phyloP scores from a whole-genome alignment of 2,797 vertebrate species.

The Brachyrhaphis roseni region DNA sequence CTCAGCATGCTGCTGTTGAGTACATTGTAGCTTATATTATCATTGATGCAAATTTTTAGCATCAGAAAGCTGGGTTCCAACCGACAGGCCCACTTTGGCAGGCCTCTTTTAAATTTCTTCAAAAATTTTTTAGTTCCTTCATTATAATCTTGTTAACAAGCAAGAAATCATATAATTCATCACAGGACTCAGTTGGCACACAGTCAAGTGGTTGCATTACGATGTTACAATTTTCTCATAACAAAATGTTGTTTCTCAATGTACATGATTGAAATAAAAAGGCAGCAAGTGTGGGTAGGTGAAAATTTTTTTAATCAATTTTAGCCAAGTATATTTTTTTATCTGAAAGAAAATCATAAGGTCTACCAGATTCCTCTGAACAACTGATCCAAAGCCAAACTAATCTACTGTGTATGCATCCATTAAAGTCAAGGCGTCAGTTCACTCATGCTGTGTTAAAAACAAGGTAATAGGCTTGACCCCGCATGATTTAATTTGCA shows the following conservation, averaged over 20 bases:
- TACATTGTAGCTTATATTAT: too few relatives aligned
- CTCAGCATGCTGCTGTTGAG: too few relatives aligned
- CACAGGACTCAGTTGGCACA: neutral
- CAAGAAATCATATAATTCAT: neutral
- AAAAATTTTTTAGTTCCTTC: neutral
- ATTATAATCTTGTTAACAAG: neutral
- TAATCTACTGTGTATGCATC: neutral
- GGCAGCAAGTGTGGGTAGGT: neutral
- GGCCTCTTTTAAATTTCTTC: too few relatives aligned
- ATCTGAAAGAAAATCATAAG: neutral
- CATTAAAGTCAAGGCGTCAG: neutral
- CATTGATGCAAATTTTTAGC: too few relatives aligned
- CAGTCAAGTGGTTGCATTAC: neutral
- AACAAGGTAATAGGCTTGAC: neutral
- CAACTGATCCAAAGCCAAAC: neutral
- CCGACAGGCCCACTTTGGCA: too few relatives aligned
- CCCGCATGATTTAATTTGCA: neutral
- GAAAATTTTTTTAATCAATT: neutral
- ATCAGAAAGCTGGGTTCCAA: too few relatives aligned
- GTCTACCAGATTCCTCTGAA: neutral
- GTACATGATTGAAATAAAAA: neutral
- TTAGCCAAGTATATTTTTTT: neutral
- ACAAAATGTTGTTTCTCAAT: neutral
- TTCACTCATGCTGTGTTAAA: neutral
- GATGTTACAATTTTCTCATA: neutral